Evolutionary conservation across 2,888 invertebrate genomes (phyloP), one percentile per base, ranked within the genome.

Genomic region (Meteorus colon): DNA sequence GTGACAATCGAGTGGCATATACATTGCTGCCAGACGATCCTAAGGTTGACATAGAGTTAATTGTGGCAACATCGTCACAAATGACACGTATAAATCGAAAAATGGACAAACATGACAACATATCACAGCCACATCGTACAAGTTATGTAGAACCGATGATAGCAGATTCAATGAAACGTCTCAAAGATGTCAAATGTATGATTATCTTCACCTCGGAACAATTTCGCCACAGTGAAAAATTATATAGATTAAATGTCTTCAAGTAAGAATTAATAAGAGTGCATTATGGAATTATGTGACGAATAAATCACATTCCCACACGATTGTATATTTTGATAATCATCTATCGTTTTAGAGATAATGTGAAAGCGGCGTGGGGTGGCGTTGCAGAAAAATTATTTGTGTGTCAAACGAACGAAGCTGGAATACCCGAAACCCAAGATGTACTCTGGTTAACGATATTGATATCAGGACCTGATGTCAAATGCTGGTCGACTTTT

Each of bases 401-500:
- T 24, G n/a, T 84, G 4, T 87, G 86, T 74, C 79, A 77, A 45
- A 63, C 70, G 16, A 31, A 48, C 24, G 67, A 77, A 6, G 29
- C 45, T 29, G 68, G 67, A 67, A 78, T 48, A 14, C 59, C 77
- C n/a, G 82, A 81, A 77, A 75, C 71, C 48, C 59, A 60, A 27
- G 6, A 24, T 8, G 27, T 81, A 19, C 14, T 65, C n/a, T 82
- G 86, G 74, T 41, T 83, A 31, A 85, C 76, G 4, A 76, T 89
- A 55, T 51, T 77, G 16, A 80, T 89, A 66, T 81, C 81, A 29
- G 86, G 88, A 65, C 66, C 82, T 12, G 79, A 79, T 5, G 80
- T 89, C n/a, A 79, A 84, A 45, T 83, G 85, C 8, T 89, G 87
- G 88, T 88, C 89, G 1, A 77, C 83, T 4, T 78, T 89, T 5